Base-by-base conservation (phyloP, 2,888 invertebrate genomes). In the Latheticus oryzae region DNA sequence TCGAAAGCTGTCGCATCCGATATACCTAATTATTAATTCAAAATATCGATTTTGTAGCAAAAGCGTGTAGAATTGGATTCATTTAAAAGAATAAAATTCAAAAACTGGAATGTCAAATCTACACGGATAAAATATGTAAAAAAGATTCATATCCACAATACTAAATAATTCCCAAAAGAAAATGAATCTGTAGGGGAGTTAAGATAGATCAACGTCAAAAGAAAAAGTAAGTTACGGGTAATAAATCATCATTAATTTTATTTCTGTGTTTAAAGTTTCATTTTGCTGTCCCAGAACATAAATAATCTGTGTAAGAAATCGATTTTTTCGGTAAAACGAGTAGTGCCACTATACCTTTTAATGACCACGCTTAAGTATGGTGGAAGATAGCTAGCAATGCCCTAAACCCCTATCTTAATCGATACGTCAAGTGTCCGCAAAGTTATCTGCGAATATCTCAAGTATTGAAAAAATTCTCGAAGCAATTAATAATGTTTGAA, bases 401-500 rank as follows among this genome's bases (percentile, higher is more conserved):
- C n/a, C n/a, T n/a, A n/a, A n/a, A n/a, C n/a, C n/a, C n/a, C n/a
- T n/a, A n/a, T n/a, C n/a, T n/a, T n/a, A n/a, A n/a, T n/a, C n/a
- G n/a, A n/a, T n/a, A n/a, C n/a, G n/a, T n/a, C n/a, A n/a, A n/a
- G n/a, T n/a, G n/a, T n/a, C n/a, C n/a, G n/a, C n/a, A n/a, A n/a
- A n/a, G n/a, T n/a, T n/a, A n/a, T n/a, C n/a, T n/a, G n/a, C n/a
- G n/a, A n/a, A n/a, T n/a, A n/a, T n/a, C n/a, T n/a, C n/a, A n/a
- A 11, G 40, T 15, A 1, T 16, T 15, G 26, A 37, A 21, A 47
- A 52, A 52, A 38, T 12, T 19, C 11, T 19, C 15, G 11, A 38
- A 45, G 45, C 51, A 57, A 57, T 57, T 57, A 57, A 57, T 57
- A 42, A 45, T 19, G 30, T 45, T 43, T 45, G 43, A 38, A 57